Conservation (phyloP, 1,140 invertebrate genomes). For the Anthonomus grandis region DNA sequence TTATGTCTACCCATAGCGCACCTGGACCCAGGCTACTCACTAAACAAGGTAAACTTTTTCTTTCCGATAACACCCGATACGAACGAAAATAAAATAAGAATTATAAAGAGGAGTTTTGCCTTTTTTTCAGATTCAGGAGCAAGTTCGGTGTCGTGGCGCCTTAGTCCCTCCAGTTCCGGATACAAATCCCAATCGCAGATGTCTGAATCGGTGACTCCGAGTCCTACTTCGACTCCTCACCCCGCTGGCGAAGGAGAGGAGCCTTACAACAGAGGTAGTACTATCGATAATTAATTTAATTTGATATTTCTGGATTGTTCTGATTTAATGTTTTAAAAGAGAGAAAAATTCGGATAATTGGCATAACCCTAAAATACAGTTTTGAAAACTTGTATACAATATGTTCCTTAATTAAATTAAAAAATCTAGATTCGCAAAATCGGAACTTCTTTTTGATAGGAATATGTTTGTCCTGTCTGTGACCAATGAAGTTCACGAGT, state of each 20-base stretch:
- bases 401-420: too few relatives aligned
- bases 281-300: too few relatives aligned
- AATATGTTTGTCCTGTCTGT: too few relatives aligned
- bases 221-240: conserved; percentile 58
- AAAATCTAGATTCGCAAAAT: too few relatives aligned
- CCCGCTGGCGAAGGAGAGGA: conserved; percentile 25
- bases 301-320: too few relatives aligned
- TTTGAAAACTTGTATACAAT: too few relatives aligned
- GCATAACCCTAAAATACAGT: too few relatives aligned
- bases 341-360: too few relatives aligned
- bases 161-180: conserved; percentile 78
- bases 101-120: background rate
- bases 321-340: too few relatives aligned
- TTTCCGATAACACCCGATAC: background rate
- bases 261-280: conserved; percentile 23
- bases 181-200: conserved; percentile 73
- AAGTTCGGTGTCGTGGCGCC: conserved; percentile 65
- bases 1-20: conserved; percentile 48
- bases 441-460: too few relatives aligned
- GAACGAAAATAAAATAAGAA: background rate
- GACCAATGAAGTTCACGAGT: too few relatives aligned
- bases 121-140: conserved; percentile 59
- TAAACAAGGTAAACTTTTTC: conserved; percentile 62
- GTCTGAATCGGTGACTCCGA: conserved; percentile 72
- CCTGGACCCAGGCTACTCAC: conserved; percentile 57